These are phyloP conservation scores for Ptychobarbus kaznakovi DNA, from an alignment of 2,797 vertebrate species.

Conservation along the genomic window DNA sequence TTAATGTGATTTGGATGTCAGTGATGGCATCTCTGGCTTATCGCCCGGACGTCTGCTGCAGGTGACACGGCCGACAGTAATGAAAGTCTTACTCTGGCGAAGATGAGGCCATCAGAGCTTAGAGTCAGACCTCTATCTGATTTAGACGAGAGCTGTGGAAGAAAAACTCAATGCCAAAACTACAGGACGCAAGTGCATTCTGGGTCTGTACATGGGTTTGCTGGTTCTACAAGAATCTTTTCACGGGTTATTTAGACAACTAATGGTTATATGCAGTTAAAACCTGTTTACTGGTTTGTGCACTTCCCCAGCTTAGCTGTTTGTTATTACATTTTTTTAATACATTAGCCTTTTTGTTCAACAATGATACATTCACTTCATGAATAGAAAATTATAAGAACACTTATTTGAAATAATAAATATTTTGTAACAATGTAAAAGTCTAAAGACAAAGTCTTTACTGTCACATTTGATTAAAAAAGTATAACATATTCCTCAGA, in stretches of 20 bases:
- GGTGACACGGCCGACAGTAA: conserved; percentile 74
- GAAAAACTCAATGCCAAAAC: conserved; percentile 30
- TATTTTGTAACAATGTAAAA: neutral
- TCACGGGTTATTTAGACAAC: neutral
- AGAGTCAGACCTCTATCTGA: conserved; percentile 62
- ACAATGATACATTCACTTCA: neutral
- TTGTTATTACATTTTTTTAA: neutral
- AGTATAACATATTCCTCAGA: neutral
- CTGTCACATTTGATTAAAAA: neutral
- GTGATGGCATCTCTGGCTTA: conserved; percentile 75
- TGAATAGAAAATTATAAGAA: neutral
- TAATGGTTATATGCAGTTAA: neutral
- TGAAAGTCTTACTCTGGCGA: conserved; percentile 76
- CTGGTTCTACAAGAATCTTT: neutral
- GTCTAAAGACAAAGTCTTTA: neutral
- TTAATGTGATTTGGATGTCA: conserved; percentile 78
- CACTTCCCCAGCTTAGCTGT: neutral
- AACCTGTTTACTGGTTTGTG: neutral
- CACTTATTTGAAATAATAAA: neutral
- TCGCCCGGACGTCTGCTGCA: conserved; percentile 69
- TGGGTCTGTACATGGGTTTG: neutral
- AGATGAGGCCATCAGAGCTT: conserved; percentile 69
- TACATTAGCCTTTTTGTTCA: neutral
- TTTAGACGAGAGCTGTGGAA: conserved; percentile 33
- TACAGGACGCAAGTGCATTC: neutral